Base-by-base conservation (phyloP, 2,888 invertebrate species). In the Ectropis crepuscularia region DNA sequence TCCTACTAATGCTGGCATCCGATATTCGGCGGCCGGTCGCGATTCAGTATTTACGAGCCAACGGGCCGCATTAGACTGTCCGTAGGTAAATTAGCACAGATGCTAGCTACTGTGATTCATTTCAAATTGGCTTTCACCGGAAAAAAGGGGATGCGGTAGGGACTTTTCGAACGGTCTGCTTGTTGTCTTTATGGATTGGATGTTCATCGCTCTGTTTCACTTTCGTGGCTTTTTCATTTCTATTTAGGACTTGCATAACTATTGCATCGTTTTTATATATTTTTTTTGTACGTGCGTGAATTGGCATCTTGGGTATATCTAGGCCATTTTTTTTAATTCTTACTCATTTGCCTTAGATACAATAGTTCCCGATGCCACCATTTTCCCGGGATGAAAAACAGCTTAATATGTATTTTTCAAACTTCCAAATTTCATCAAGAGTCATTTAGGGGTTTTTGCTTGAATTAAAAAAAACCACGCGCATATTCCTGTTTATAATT, bases 21-120 rank as follows among this genome's bases (percentile, higher is more conserved):
- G 92, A 91, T 91, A 90, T 92, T 92, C 90, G 92, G 89, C 81
- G 88, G 84, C 87, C 89, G 89, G 89, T 88, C 87, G 88, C 90
- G 89, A 88, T 89, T 89, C 89, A 77, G 82, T 89, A 90, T 92
- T 92, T 92, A 92, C 90, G 92, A 90, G 76, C 86, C 78, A 87
- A 83, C 89, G 83, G 87, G 84, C 85, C 87, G 90, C 92, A 92
- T 92, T 92, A 92, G 91, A 90, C 90, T 92, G 92, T 92, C 92
- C 89, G 90, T 92, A 92, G 92, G 92, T 92, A 92, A 92, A 92
- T 92, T 92, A 92, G 92, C 92, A 89, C 92, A 92, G 92, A 92
- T 92, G 92, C 88, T 91, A 83, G 87, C 89, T 89, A 87, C 91
- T 85, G 89, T 92, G 92, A 92, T 92, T 92, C 92, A 92, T 92